phyloP scores from a whole-genome alignment of 2,888 invertebrate species.

The Microctonus brassicae region DNA sequence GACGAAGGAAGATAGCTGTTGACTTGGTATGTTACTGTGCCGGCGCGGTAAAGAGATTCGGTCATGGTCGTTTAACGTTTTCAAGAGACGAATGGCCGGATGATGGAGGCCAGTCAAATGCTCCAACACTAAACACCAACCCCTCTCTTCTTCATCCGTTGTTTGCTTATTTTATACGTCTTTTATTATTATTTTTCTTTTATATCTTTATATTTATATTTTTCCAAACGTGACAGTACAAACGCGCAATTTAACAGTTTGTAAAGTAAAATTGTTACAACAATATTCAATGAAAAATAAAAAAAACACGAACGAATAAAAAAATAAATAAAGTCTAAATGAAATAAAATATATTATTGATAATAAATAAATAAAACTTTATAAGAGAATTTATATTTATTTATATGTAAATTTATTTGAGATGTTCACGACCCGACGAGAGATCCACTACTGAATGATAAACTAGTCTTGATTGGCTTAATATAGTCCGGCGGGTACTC shows the following conservation, averaged over 20 bases:
- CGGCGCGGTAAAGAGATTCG: constrained; percentile 10
- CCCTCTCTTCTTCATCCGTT: neutral
- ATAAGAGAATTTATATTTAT: neutral
- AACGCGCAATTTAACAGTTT: neutral
- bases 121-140: neutral
- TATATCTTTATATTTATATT: too few relatives aligned
- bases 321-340: neutral
- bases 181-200: neutral
- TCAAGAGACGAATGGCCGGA: constrained; percentile 8
- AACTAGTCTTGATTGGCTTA: constrained; percentile 77
- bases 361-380: too few relatives aligned
- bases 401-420: constrained; percentile 22
- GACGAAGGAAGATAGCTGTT: neutral
- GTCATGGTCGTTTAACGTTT: constrained; percentile 19
- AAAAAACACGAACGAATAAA: constrained; percentile 25
- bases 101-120: neutral
- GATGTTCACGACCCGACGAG: constrained; percentile 69
- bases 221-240: neutral
- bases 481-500: constrained; percentile 75
- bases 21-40: constrained; percentile 10
- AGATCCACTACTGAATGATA: constrained; percentile 73
- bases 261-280: neutral
- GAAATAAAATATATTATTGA: too few relatives aligned
- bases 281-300: neutral
- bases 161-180: neutral